Evolutionary conservation across 2,888 invertebrate genomes (phyloP).

Genomic region (Chaetoderma sp.): DNA sequence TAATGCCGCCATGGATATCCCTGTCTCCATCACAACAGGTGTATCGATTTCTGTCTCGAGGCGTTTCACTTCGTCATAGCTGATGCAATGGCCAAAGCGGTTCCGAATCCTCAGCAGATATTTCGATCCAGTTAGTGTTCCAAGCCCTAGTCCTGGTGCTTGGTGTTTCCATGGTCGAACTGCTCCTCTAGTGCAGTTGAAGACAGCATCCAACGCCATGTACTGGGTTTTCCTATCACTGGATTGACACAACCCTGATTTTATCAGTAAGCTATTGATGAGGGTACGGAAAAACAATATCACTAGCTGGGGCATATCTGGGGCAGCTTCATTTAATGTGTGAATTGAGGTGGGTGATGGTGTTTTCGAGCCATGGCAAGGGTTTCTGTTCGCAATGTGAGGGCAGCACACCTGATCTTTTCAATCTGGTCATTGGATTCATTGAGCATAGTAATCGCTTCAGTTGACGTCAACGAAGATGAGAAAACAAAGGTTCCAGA

Average conservation of each 20-base stretch:
- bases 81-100: not conserved
- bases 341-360: not conserved
- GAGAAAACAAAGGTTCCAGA: too few species aligned
- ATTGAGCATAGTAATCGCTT: too few species aligned
- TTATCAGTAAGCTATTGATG: too few species aligned
- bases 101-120: not conserved
- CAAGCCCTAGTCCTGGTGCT: not conserved
- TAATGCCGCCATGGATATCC: too few species aligned
- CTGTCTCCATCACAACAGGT: too few species aligned
- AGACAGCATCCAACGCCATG: conserved; percentile 7
- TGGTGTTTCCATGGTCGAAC: conserved; percentile 9
- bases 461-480: too few species aligned
- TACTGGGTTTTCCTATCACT: not conserved
- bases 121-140: conserved; percentile 5
- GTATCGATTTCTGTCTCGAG: conserved; percentile 6
- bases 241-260: too few species aligned
- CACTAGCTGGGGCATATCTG: not conserved
- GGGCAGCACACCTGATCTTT: too few species aligned
- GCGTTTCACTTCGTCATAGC: conserved; percentile 2
- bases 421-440: too few species aligned
- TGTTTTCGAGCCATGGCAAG: too few species aligned
- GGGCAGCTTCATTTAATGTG: not conserved
- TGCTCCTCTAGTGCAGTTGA: not conserved
- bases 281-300: not conserved
- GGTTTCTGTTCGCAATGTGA: too few species aligned